Conservation (phyloP, 2,797 vertebrate species). For the Myiotriccus ornatus region DNA sequence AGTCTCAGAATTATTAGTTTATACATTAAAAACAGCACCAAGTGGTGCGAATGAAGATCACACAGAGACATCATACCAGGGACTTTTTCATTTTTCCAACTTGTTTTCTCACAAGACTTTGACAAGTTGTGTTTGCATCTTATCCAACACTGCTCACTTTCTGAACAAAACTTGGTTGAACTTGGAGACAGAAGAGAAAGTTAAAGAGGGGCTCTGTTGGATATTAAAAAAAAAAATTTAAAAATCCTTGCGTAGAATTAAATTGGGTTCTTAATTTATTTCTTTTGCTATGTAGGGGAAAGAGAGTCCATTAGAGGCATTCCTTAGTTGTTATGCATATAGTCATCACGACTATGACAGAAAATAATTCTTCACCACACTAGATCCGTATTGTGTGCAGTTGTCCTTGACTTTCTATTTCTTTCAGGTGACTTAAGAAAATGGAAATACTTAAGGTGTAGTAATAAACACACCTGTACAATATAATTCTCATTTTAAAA, state of each 20-base stretch:
- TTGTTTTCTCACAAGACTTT: constrained; percentile 50
- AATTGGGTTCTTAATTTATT: background rate
- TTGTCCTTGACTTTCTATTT: constrained; percentile 1
- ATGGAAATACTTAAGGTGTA: background rate
- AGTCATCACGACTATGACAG: background rate
- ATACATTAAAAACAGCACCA: constrained; percentile 73
- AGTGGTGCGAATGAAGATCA: constrained; percentile 60
- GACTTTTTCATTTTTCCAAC: constrained; percentile 43
- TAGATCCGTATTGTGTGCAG: background rate
- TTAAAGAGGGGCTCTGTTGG: background rate
- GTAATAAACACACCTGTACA: background rate
- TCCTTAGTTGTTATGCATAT: background rate
- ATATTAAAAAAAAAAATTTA: background rate
- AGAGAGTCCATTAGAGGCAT: background rate
- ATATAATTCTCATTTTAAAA: background rate
- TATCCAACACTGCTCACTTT: background rate
- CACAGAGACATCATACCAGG: constrained; percentile 22
- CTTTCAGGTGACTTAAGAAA: constrained; percentile 3
- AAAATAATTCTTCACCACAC: background rate
- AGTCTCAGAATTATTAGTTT: constrained; percentile 78
- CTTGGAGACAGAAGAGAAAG: background rate
- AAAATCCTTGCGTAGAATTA: background rate
- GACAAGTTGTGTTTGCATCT: constrained; percentile 54
- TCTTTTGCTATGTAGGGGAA: background rate
- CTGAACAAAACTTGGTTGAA: constrained; percentile 18